These are phyloP conservation scores for Drosophila prolongata DNA, from an alignment of 2,888 invertebrate genomes.

Conservation along the genomic window DNA sequence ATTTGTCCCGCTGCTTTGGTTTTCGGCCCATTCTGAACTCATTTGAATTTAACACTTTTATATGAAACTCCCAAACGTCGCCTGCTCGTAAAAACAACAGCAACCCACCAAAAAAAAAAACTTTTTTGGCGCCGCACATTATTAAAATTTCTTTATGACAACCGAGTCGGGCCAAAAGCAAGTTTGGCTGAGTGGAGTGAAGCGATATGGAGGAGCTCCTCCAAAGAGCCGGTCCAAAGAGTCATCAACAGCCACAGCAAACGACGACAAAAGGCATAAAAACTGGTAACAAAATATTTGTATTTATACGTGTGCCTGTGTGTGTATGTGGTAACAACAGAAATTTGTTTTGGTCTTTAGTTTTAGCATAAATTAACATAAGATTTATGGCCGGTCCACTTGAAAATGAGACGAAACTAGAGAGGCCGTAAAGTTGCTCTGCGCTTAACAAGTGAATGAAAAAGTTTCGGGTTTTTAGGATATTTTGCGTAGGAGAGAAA, in stretches of 20 bases:
- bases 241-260: slow-evolving; percentile 50
- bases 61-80: slow-evolving; percentile 40
- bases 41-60: slow-evolving; percentile 79
- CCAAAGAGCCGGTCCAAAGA: slow-evolving; percentile 52
- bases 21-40: slow-evolving; percentile 66
- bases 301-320: slow-evolving; percentile 41
- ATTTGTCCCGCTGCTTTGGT: slow-evolving; percentile 47
- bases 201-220: slow-evolving; percentile 53
- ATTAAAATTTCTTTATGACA: slow-evolving; percentile 81
- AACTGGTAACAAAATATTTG: slow-evolving; percentile 79
- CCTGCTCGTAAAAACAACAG: slow-evolving; percentile 63
- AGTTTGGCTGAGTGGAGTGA: slow-evolving; percentile 30
- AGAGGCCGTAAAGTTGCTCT: slow-evolving; percentile 30
- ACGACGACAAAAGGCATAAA: slow-evolving; percentile 79
- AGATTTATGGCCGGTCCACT: slow-evolving; percentile 74
- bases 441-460: slow-evolving; percentile 66
- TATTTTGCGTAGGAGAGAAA: slow-evolving; percentile 13
- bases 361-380: slow-evolving; percentile 78
- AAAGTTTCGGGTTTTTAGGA: slow-evolving; percentile 42
- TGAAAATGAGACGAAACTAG: slow-evolving; percentile 71
- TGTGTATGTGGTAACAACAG: slow-evolving; percentile 40
- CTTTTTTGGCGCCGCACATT: slow-evolving; percentile 80
- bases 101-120: slow-evolving; percentile 53
- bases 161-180: slow-evolving; percentile 52
- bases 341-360: slow-evolving; percentile 79